A percentile compares a stretch with the other conserved stretches of the same genome.
Conservation (phyloP, 2,113 vertebrate genomes). For the Gallinago paraguaiae region DNA sequence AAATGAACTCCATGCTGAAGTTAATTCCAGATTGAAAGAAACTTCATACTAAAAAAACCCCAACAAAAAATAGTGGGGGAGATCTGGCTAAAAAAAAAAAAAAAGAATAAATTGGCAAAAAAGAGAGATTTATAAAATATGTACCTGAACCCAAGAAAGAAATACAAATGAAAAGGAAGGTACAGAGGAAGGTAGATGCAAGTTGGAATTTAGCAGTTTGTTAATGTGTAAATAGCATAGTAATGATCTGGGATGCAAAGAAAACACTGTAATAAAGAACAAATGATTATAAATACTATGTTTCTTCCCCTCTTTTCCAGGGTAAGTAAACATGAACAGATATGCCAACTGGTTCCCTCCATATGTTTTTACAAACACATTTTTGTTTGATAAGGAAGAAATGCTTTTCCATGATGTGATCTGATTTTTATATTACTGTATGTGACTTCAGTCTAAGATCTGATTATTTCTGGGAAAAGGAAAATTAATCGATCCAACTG, state of each 20-base stretch:
- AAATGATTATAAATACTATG: not conserved
- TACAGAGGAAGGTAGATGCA: not conserved
- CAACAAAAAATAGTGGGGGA: not conserved
- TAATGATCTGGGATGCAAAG: not conserved
- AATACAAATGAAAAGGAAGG: not conserved
- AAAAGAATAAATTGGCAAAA: rapidly evolving
- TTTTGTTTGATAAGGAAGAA: not conserved
- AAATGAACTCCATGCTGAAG: not conserved
- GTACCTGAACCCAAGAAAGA: not conserved
- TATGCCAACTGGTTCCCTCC: not conserved
- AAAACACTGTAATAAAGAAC: not conserved
- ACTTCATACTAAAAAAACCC: not conserved
- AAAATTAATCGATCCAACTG: not conserved
- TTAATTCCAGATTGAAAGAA: not conserved
- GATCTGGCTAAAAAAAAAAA: not conserved
- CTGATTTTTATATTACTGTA: not conserved
- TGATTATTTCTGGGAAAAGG: not conserved
- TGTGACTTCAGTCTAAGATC: not conserved
- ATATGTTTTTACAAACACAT: not conserved
- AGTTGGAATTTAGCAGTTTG: not conserved
- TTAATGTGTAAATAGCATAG: not conserved
- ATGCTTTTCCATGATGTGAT: not conserved
- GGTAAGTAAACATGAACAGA: not conserved
- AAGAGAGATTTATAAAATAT: not conserved
- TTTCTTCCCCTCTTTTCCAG: not conserved